Percentiles rank a stretch among this genome's conserved stretches.
Conservation (phyloP, 2,888 invertebrate species). For the Anagyrus pseudococci region DNA sequence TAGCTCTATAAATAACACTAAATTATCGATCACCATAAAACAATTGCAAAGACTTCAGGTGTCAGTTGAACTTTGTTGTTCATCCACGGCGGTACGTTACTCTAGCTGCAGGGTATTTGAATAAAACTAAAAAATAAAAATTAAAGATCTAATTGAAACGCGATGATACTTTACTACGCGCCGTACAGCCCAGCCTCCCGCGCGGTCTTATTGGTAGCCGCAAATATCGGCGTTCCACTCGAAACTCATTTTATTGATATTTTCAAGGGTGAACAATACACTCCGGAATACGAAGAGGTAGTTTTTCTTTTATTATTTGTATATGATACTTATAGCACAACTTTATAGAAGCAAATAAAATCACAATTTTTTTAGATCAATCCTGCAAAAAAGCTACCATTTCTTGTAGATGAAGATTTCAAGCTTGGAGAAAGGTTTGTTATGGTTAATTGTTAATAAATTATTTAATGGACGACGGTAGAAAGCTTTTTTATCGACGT, state of each 20-base stretch:
- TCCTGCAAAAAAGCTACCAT: slow-evolving; percentile 51
- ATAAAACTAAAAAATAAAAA: neutral
- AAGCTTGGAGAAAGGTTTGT: slow-evolving; percentile 54
- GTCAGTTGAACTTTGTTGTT: slow-evolving; percentile 15
- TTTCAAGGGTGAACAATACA: slow-evolving; percentile 56
- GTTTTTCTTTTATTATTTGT: neutral
- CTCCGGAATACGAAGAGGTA: slow-evolving; percentile 59
- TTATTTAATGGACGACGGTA: slow-evolving; percentile 15
- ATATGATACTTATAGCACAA: slow-evolving; percentile 1
- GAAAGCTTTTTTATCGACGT: slow-evolving; percentile 21
- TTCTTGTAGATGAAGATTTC: slow-evolving; percentile 54
- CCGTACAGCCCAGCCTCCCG: slow-evolving; percentile 57
- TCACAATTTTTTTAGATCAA: slow-evolving; percentile 46
- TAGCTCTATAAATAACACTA: too few species aligned
- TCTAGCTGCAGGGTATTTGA: too few species aligned
- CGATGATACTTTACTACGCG: slow-evolving; percentile 52
- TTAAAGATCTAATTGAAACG: neutral
- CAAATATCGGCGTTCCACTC: slow-evolving; percentile 56
- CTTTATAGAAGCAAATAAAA: neutral
- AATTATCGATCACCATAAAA: slow-evolving; percentile 25
- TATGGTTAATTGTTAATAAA: neutral
- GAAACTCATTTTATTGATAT: slow-evolving; percentile 56
- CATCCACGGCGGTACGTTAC: neutral
- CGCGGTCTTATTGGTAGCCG: slow-evolving; percentile 57
- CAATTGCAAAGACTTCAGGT: slow-evolving; percentile 16